Conservation (phyloP, 2,113 vertebrate species). For the Nanorana parkeri region DNA sequence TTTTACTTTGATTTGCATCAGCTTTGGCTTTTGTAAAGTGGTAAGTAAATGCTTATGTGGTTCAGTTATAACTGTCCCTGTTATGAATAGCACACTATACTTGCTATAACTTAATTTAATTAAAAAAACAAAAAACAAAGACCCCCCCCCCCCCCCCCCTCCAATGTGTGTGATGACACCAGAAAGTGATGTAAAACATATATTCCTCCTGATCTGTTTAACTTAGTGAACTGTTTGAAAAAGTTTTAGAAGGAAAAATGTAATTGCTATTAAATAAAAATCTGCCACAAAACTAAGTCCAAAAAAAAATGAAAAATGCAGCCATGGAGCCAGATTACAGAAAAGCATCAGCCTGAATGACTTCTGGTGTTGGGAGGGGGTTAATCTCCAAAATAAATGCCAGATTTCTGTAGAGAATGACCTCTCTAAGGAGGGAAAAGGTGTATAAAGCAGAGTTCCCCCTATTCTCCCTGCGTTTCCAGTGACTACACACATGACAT, state of each 20-base stretch:
- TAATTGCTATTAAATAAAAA: not conserved
- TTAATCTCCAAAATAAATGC: not conserved
- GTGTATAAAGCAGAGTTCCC: not conserved
- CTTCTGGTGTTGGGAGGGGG: not conserved
- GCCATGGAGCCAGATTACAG: not conserved
- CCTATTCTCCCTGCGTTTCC: conserved; percentile 55
- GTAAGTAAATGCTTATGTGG: conserved; percentile 1
- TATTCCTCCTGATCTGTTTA: too few species aligned
- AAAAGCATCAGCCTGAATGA: not conserved
- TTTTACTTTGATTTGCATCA: not conserved
- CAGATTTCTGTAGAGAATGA: not conserved
- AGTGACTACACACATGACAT: conserved; percentile 50
- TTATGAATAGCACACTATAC: too few species aligned
- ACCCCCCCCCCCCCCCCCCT: too few species aligned
- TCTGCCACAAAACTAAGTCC: not conserved
- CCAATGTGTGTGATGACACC: too few species aligned
- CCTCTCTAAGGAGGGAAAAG: not conserved
- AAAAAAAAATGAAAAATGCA: not conserved
- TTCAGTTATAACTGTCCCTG: too few species aligned
- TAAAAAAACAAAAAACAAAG: too few species aligned
- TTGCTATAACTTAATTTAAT: too few species aligned
- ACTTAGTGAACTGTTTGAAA: too few species aligned
- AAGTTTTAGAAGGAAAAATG: too few species aligned
- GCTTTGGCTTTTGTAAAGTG: not conserved
- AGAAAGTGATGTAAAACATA: too few species aligned